Evolutionary conservation across 1,140 invertebrate species (phyloP).

Genomic region (Olivierus martensii): DNA sequence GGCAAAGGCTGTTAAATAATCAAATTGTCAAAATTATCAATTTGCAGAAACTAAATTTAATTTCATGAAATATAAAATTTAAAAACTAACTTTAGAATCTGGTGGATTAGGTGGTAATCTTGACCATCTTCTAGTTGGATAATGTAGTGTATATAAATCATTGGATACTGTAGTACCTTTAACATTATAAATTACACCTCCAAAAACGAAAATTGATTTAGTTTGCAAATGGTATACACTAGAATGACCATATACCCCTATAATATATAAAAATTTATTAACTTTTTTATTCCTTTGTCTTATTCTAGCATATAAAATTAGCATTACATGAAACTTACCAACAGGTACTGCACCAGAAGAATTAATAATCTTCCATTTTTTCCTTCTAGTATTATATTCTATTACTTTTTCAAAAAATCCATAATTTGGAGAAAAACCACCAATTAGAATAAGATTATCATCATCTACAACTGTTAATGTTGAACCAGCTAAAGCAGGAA

Average conservation of each 20-base stretch:
- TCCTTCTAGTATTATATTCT: constrained; percentile 61
- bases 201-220: constrained; percentile 77
- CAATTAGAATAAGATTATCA: constrained; percentile 66
- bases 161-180: constrained; percentile 25
- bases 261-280: constrained; percentile 11
- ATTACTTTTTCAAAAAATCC: constrained; percentile 63
- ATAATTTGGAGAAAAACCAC: constrained; percentile 66
- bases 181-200: constrained; percentile 63
- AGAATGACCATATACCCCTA: constrained; percentile 73
- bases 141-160: constrained; percentile 21
- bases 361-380: constrained; percentile 50
- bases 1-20: constrained; percentile 44
- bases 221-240: constrained; percentile 68
- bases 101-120: constrained; percentile 16
- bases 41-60: too few relatives aligned
- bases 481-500: constrained; percentile 64
- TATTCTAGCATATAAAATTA: too few relatives aligned
- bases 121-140: constrained; percentile 18
- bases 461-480: constrained; percentile 63
- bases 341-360: constrained; percentile 56
- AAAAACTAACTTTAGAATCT: too few relatives aligned
- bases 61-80: too few relatives aligned
- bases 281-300: not conserved
- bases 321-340: too few relatives aligned
- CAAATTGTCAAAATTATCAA: constrained; percentile 26